Evolutionary conservation across 2,113 vertebrate species (phyloP).

Genomic region (Peromyscus maniculatus): DNA sequence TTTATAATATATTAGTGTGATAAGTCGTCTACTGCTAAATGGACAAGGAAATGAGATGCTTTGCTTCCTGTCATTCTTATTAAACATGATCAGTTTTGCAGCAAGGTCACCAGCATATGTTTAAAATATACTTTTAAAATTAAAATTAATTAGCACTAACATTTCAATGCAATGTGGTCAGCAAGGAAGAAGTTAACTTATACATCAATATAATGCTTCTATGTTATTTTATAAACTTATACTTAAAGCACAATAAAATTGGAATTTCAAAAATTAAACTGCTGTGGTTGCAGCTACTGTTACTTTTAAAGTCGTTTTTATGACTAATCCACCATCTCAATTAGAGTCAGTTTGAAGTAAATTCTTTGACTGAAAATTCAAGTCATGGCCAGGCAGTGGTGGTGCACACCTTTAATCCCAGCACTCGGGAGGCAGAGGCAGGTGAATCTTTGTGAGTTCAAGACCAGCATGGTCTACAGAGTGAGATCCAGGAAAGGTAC

Average conservation of each 20-base stretch:
- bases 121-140: slow-evolving; percentile 26
- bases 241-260: neutral
- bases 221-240: neutral
- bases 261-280: neutral
- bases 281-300: neutral
- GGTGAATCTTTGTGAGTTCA: too few relatives aligned
- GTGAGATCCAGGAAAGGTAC: too few relatives aligned
- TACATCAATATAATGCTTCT: neutral
- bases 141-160: neutral
- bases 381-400: neutral
- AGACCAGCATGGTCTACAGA: too few relatives aligned
- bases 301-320: neutral
- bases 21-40: neutral
- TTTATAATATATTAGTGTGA: neutral
- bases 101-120: neutral
- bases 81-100: neutral
- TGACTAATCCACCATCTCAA: neutral
- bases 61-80: neutral
- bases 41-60: neutral
- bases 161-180: neutral
- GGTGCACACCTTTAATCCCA: too few relatives aligned
- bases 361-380: neutral
- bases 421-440: too few relatives aligned
- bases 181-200: neutral
- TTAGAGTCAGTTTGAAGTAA: neutral